Evolutionary conservation across 2,888 invertebrate species (phyloP).

Genomic region (Ophion obscuratus): DNA sequence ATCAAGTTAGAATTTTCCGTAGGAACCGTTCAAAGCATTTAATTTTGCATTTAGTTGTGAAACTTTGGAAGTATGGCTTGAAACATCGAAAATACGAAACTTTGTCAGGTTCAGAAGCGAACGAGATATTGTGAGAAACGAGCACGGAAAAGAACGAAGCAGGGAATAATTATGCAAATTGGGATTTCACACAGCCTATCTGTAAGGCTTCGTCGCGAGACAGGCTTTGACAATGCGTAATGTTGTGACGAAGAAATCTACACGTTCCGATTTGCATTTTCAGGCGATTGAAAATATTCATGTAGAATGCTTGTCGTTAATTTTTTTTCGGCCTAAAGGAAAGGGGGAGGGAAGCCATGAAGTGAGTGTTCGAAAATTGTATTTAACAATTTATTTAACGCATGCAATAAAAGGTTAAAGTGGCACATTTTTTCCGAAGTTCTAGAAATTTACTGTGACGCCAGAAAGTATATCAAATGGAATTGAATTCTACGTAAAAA

Average conservation of each 20-base stretch:
- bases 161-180: slow-evolving; percentile 16
- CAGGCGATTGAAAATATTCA: neutral
- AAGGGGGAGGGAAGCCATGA: too few relatives aligned
- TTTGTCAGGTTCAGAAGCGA: neutral
- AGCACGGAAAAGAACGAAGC: neutral
- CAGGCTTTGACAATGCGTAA: neutral
- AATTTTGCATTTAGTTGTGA: neutral
- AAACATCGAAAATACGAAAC: neutral
- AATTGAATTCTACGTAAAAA: too few relatives aligned
- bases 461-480: too few relatives aligned
- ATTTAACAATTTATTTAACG: too few relatives aligned
- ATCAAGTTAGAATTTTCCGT: neutral
- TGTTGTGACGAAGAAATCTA: neutral
- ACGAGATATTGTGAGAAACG: neutral
- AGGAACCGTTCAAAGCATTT: neutral
- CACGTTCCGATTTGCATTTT: neutral
- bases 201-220: neutral
- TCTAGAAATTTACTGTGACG: too few relatives aligned
- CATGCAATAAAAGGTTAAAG: too few relatives aligned
- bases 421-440: too few relatives aligned
- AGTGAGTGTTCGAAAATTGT: too few relatives aligned
- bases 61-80: neutral
- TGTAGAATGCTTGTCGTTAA: neutral
- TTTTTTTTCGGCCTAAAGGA: neutral
- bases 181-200: slow-evolving; percentile 5